Evolutionary conservation across 2,113 vertebrate species (phyloP).

Genomic region (Scartelaos histophorus): DNA sequence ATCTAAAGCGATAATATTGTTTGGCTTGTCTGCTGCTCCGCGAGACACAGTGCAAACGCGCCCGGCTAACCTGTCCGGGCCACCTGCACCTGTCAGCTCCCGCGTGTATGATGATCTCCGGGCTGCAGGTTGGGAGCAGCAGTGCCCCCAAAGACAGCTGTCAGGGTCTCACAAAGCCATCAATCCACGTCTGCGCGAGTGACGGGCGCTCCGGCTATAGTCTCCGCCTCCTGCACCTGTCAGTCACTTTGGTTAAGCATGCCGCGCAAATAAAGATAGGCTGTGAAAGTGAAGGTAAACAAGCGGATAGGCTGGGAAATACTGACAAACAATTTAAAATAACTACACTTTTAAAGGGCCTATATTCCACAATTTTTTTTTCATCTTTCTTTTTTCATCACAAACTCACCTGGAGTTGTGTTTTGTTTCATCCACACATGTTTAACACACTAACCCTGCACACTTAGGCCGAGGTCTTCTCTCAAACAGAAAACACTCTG

Average conservation of each 20-base stretch:
- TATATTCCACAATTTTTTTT: too few relatives aligned
- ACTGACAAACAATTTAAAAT: too few relatives aligned
- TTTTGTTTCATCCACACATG: too few relatives aligned
- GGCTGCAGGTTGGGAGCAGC: conserved; percentile 47
- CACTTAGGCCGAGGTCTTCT: too few relatives aligned
- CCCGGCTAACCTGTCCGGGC: conserved; percentile 56
- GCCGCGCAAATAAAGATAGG: conserved; percentile 36
- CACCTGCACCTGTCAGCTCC: conserved; percentile 49
- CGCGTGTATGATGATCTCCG: conserved; percentile 55
- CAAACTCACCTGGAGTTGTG: too few relatives aligned
- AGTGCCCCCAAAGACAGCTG: conserved; percentile 56
- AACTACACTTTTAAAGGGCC: too few relatives aligned
- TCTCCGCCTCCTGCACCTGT: conserved; percentile 33
- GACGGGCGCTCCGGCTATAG: conserved; percentile 49
- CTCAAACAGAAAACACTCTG: too few relatives aligned
- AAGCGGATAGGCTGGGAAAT: background rate
- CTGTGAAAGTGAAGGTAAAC: conserved; percentile 22
- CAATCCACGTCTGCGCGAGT: conserved; percentile 61
- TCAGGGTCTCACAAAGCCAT: conserved; percentile 66
- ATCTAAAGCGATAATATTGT: conserved; percentile 55
- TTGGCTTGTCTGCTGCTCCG: conserved; percentile 49
- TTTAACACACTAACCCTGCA: too few relatives aligned
- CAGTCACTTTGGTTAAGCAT: conserved; percentile 51
- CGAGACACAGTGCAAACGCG: conserved; percentile 56
- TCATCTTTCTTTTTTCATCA: too few relatives aligned